phyloP scores from a whole-genome alignment of 2,888 invertebrate species.

The Orthosia cruda region DNA sequence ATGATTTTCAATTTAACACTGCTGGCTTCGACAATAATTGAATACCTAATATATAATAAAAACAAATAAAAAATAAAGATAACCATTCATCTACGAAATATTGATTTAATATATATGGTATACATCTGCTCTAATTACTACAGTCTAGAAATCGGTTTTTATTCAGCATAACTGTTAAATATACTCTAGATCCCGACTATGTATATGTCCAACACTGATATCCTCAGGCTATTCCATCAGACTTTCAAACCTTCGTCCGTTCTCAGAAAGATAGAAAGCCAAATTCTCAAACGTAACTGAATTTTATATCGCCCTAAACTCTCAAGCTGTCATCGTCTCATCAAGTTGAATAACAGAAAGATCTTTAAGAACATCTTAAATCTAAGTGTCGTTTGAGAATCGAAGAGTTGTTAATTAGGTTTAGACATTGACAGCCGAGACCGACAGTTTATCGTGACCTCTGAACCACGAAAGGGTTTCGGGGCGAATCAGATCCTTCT shows the following conservation, averaged over 20 bases:
- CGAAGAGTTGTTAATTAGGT: slow-evolving; percentile 26
- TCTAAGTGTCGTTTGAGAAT: not conserved
- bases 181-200: not conserved
- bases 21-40: too few species aligned
- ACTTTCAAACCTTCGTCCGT: not conserved
- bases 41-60: too few species aligned
- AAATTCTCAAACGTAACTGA: not conserved
- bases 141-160: not conserved
- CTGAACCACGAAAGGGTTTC: slow-evolving; percentile 26
- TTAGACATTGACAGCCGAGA: slow-evolving; percentile 18
- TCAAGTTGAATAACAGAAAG: not conserved
- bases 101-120: not conserved
- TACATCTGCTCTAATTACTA: not conserved
- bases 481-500: slow-evolving; percentile 30
- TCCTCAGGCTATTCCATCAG: too few species aligned
- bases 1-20: too few species aligned
- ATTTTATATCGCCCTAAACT: not conserved
- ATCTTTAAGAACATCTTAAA: slow-evolving; percentile 6
- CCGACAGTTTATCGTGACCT: slow-evolving; percentile 25
- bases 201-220: not conserved
- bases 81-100: too few species aligned
- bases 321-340: not conserved
- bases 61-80: too few species aligned
- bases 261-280: not conserved
- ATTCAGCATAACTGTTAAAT: not conserved